These are phyloP conservation scores for Leptoteleia sp. DNA, from an alignment of 1,140 invertebrate species.

Conservation along the genomic window DNA sequence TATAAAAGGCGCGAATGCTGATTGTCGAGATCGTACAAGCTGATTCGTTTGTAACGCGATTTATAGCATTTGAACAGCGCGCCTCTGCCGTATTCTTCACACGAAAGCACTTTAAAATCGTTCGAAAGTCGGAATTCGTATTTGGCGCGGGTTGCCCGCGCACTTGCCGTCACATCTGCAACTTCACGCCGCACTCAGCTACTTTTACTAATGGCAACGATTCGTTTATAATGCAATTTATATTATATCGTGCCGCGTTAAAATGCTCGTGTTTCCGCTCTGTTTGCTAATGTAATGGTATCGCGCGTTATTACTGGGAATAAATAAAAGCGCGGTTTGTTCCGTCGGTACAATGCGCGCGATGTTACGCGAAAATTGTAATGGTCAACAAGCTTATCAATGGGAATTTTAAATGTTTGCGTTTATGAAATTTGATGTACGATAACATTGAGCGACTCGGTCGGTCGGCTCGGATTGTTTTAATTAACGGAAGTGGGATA, in stretches of 20 bases:
- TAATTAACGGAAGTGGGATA: too few species aligned
- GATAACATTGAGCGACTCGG: too few species aligned
- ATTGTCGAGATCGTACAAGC: conserved; percentile 38
- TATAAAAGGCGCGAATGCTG: conserved; percentile 46
- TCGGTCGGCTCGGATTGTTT: too few species aligned
- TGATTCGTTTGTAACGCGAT: conserved; percentile 56
- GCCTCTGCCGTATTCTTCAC: too few species aligned
- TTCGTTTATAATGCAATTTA: conserved; percentile 56
- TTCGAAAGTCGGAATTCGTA: too few species aligned
- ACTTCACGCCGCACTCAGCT: too few species aligned
- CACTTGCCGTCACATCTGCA: too few species aligned
- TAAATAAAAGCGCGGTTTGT: conserved; percentile 5
- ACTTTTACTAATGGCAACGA: too few species aligned
- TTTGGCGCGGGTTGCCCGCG: too few species aligned
- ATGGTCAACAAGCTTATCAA: conserved; percentile 26
- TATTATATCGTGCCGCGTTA: conserved; percentile 30
- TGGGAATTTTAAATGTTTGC: too few species aligned
- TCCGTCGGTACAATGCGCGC: conserved; percentile 33
- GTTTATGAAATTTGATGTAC: conserved; percentile 1
- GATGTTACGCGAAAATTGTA: conserved; percentile 21
- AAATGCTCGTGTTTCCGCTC: conserved; percentile 62
- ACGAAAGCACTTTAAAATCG: too few species aligned
- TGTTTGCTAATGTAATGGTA: conserved; percentile 52
- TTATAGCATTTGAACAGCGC: too few species aligned
- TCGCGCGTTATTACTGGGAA: conserved; percentile 29